These are phyloP conservation scores for Pionites leucogaster DNA, from an alignment of 2,113 vertebrate species.

Conservation along the genomic window DNA sequence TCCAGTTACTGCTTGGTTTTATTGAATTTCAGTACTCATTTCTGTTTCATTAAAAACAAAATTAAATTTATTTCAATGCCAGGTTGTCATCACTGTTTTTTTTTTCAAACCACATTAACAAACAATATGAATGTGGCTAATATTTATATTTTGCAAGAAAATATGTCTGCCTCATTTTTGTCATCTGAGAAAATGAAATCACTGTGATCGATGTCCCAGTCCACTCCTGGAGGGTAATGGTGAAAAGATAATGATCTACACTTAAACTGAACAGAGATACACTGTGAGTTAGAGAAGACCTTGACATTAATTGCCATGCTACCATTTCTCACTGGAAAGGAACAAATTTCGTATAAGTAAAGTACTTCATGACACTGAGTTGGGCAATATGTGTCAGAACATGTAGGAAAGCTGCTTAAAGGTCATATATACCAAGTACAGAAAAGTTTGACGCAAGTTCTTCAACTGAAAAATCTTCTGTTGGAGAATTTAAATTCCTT, in stretches of 20 bases:
- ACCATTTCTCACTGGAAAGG: neutral
- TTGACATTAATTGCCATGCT: neutral
- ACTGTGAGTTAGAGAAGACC: neutral
- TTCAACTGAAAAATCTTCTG: neutral
- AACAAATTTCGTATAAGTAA: neutral
- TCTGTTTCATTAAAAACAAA: slow-evolving; percentile 36
- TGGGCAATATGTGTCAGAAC: neutral
- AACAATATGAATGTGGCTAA: neutral
- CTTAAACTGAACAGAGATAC: neutral
- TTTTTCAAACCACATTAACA: neutral
- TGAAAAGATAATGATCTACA: neutral
- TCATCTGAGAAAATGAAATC: neutral
- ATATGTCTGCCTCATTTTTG: neutral
- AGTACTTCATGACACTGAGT: neutral
- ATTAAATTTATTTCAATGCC: neutral
- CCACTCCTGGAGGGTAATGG: neutral
- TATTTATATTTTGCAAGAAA: neutral
- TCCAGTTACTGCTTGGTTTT: neutral
- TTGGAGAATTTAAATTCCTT: neutral
- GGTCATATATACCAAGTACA: neutral
- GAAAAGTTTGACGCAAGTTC: neutral
- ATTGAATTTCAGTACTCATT: slow-evolving; percentile 24
- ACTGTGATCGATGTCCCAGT: neutral
- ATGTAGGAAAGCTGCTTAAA: neutral
- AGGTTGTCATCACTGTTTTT: neutral